phyloP scores from a whole-genome alignment of 2,888 invertebrate species.

The Brachypalpus laphriformis region DNA sequence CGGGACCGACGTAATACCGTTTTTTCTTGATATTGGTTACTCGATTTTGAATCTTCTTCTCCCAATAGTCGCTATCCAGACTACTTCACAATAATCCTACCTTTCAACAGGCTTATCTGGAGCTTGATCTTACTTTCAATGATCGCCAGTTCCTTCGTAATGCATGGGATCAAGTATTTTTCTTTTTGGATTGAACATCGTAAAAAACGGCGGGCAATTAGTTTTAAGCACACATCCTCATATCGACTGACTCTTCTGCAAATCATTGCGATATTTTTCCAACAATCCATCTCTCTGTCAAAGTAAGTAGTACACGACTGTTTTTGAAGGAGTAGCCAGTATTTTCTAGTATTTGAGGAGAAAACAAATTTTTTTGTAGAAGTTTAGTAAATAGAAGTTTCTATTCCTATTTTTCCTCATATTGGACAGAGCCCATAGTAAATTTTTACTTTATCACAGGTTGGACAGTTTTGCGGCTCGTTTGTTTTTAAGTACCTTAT shows the following conservation, averaged over 20 bases:
- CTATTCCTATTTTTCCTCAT: too few relatives aligned
- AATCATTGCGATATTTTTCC: slow-evolving; percentile 80
- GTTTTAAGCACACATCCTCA: slow-evolving; percentile 66
- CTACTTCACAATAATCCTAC: slow-evolving; percentile 79
- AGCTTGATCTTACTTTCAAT: slow-evolving; percentile 76
- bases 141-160: slow-evolving; percentile 76
- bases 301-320: slow-evolving; percentile 71
- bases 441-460: too few relatives aligned
- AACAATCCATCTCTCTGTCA: slow-evolving; percentile 79
- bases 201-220: too few relatives aligned
- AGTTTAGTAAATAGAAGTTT: too few relatives aligned
- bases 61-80: slow-evolving; percentile 77
- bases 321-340: too few relatives aligned
- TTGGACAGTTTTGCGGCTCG: slow-evolving; percentile 77
- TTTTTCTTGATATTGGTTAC: not conserved
- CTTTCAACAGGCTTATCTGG: slow-evolving; percentile 78
- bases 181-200: slow-evolving; percentile 59
- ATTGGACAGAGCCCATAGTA: too few relatives aligned
- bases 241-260: slow-evolving; percentile 77
- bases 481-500: slow-evolving; percentile 78
- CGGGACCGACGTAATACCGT: slow-evolving; percentile 79
- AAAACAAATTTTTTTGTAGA: too few relatives aligned
- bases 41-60: not conserved
- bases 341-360: not conserved
- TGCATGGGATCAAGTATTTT: slow-evolving; percentile 77